Base-by-base conservation (phyloP, 2,797 vertebrate genomes). In the Cuculus canorus region DNA sequence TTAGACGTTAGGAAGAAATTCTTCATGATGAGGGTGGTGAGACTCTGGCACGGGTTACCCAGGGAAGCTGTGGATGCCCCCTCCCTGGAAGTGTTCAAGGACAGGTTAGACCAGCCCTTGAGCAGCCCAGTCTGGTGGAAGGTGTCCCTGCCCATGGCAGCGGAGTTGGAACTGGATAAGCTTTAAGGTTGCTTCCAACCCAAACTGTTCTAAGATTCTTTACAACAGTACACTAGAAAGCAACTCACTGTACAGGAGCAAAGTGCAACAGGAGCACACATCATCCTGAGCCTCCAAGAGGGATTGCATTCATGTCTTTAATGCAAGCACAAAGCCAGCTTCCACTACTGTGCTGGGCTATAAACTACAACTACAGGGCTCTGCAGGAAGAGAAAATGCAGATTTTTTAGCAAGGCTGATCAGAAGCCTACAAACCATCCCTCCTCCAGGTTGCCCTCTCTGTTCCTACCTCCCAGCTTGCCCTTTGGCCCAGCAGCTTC, bases 241-340 rank as follows among this genome's bases (percentile, higher is more conserved):
- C 5, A 0, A 27, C 32, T 22, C 24, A 7, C 27, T n/a, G 3
- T 1, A 56, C 13, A 17, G 45, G 32, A 57, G 57, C 50, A 45
- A 64, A 52, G n/a, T 4, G 0, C 43, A 22, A 24, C 1, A 1
- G n/a, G 24, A 71, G 24, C 17, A 5, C 10, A 3, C 72, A 17
- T 14, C 35, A 33, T 25, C 28, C 28, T 18, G 8, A 39, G 43
- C 37, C 52, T 59, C 27, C 22, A 57, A 57, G n/a, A 28, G 10
- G 12, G 21, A 30, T 18, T 35, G 9, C 17, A 18, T 18, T 28
- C 15, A 6, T 32, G 18, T 10, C 52, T 77, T n/a, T 15, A 65
- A 70, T 41, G 25, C 24, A 10, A 76, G 30, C 37, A 35, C 22
- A 39, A 35, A 76, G 9, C 9, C 70, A 59, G 27, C 22, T 82